Conservation (phyloP, 1,140 invertebrate species). For the Neodiprion fabricii region DNA sequence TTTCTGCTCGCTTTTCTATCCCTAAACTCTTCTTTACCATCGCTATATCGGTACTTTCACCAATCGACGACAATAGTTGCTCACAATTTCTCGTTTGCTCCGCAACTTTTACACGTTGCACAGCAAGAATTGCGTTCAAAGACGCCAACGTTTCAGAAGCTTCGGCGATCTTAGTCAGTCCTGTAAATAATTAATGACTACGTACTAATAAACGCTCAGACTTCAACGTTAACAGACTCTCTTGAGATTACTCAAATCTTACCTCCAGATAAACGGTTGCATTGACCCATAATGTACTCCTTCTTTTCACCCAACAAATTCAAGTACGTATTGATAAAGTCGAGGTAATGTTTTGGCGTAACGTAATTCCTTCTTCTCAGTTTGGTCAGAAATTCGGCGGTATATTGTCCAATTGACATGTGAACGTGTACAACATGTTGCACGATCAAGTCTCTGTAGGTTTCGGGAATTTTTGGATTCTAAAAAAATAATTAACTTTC, state of each 20-base stretch:
- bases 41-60: constrained; percentile 68
- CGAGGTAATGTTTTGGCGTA: constrained; percentile 89
- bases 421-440: constrained; percentile 87
- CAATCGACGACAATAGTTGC: constrained; percentile 71
- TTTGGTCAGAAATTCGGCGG: constrained; percentile 73
- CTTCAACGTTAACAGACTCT: constrained; percentile 1
- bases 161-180: constrained; percentile 80
- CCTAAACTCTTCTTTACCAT: constrained; percentile 79
- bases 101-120: constrained; percentile 78
- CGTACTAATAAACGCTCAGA: neutral
- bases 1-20: constrained; percentile 78
- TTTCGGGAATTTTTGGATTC: constrained; percentile 69
- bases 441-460: constrained; percentile 73
- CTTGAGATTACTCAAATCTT: constrained; percentile 9
- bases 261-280: constrained; percentile 54
- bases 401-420: constrained; percentile 73
- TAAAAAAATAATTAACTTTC: constrained; percentile 37
- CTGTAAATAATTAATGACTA: constrained; percentile 62
- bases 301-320: constrained; percentile 72
- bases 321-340: constrained; percentile 82
- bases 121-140: constrained; percentile 75
- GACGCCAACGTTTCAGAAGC: constrained; percentile 75
- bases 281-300: constrained; percentile 55
- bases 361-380: constrained; percentile 82
- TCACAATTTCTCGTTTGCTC: constrained; percentile 81